These are phyloP conservation scores for Mellivora capensis DNA, from an alignment of 2,113 vertebrate species.

Conservation along the genomic window DNA sequence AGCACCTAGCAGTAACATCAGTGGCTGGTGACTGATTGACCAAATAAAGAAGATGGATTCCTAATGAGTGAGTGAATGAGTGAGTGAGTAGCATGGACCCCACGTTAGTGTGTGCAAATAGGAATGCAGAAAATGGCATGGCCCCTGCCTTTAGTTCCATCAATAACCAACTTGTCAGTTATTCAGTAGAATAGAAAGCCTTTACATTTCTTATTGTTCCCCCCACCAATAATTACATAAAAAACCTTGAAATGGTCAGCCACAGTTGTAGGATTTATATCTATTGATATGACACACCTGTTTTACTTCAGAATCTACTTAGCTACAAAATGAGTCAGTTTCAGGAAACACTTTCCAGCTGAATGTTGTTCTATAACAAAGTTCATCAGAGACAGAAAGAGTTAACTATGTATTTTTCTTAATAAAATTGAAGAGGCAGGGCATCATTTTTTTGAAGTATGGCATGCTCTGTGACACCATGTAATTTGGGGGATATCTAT, in stretches of 20 bases:
- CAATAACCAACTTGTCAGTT: not conserved
- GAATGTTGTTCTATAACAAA: slow-evolving; percentile 69
- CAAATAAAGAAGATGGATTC: not conserved
- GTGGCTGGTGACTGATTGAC: not conserved
- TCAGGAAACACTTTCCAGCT: slow-evolving; percentile 50
- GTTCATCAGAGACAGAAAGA: slow-evolving; percentile 75
- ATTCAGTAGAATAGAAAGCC: not conserved
- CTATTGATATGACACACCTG: not conserved
- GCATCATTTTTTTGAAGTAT: slow-evolving; percentile 81
- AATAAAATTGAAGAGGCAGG: slow-evolving; percentile 81
- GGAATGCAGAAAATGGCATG: not conserved
- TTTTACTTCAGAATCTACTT: slow-evolving; percentile 55
- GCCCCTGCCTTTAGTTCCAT: not conserved
- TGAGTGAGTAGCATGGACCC: not conserved
- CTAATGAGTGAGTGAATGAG: not conserved
- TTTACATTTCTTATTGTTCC: not conserved
- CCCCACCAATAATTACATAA: not conserved
- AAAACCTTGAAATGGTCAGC: not conserved
- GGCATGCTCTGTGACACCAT: slow-evolving; percentile 83
- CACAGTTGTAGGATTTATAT: not conserved
- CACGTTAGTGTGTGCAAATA: not conserved
- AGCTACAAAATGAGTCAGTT: slow-evolving; percentile 51
- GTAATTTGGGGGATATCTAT: slow-evolving; percentile 86
- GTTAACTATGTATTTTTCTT: slow-evolving; percentile 84
- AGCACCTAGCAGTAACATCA: not conserved